phyloP scores from a whole-genome alignment of 2,888 invertebrate species.

The Drosophila colorata region DNA sequence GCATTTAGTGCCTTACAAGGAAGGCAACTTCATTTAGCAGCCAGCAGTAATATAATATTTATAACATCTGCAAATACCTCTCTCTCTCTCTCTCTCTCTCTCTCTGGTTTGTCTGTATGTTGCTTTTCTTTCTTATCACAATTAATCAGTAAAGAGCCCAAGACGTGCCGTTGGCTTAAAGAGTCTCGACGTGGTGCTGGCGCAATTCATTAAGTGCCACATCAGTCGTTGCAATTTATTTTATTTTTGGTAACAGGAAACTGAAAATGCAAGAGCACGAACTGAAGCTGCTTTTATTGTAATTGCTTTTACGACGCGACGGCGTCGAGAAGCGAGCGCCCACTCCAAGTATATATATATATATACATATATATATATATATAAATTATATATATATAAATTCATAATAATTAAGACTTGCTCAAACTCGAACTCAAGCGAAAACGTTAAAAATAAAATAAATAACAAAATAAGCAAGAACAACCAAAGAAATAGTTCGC shows the following conservation, averaged over 20 bases:
- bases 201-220: slow-evolving; percentile 65
- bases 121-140: slow-evolving; percentile 41
- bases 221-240: slow-evolving; percentile 61
- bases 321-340: slow-evolving; percentile 41
- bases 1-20: slow-evolving; percentile 58
- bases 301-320: slow-evolving; percentile 46
- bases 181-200: slow-evolving; percentile 49
- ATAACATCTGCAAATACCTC: slow-evolving; percentile 33
- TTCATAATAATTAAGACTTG: slow-evolving; percentile 60
- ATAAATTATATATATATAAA: too few relatives aligned
- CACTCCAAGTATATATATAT: slow-evolving; percentile 45
- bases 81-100: not conserved
- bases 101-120: not conserved
- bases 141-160: slow-evolving; percentile 63
- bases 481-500: too few relatives aligned
- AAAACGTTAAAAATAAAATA: slow-evolving; percentile 12
- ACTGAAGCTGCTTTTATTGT: slow-evolving; percentile 65
- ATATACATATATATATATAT: too few relatives aligned
- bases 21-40: slow-evolving; percentile 50
- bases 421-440: slow-evolving; percentile 19
- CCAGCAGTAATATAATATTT: slow-evolving; percentile 47
- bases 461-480: slow-evolving; percentile 3
- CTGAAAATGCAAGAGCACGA: slow-evolving; percentile 61
- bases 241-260: slow-evolving; percentile 71
- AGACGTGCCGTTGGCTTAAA: slow-evolving; percentile 55